These are phyloP conservation scores for Edolisoma coerulescens DNA, from an alignment of 2,113 vertebrate genomes.

Conservation along the genomic window DNA sequence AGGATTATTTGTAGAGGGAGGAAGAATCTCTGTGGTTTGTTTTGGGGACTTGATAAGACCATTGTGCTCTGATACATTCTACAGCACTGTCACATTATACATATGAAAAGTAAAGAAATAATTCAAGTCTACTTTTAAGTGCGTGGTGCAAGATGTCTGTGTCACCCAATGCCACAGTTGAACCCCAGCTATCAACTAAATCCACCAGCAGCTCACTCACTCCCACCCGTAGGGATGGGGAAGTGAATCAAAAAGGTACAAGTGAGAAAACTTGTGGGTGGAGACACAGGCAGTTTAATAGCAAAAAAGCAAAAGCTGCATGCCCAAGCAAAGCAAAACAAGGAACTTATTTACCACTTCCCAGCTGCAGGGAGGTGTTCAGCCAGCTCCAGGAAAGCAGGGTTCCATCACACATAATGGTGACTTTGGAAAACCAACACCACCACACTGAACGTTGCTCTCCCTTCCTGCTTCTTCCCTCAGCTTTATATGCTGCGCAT, in stretches of 20 bases:
- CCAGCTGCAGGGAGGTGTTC: not conserved
- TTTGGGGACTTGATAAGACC: not conserved
- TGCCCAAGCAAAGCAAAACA: not conserved
- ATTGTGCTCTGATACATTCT: not conserved
- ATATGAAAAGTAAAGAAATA: not conserved
- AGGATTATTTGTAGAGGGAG: not conserved
- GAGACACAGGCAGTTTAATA: not conserved
- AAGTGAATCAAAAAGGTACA: not conserved
- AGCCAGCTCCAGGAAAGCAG: not conserved
- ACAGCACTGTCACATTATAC: accelerated
- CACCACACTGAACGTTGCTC: not conserved
- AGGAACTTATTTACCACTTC: not conserved
- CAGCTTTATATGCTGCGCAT: not conserved
- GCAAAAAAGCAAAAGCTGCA: not conserved
- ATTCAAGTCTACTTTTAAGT: not conserved
- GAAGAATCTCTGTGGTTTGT: not conserved
- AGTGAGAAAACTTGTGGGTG: not conserved
- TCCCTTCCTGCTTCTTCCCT: not conserved
- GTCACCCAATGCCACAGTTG: not conserved
- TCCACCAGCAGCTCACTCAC: too few relatives aligned
- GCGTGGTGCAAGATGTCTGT: not conserved
- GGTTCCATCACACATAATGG: not conserved
- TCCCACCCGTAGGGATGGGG: not conserved
- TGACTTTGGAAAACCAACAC: not conserved
- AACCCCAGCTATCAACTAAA: not conserved